phyloP scores from a whole-genome alignment of 2,113 vertebrate species.

The crab-eating macaque (Macaca fascicularis) region T2T-MFA8v1.1 NC_088375.1:58626001-58626500 shows the following conservation, averaged over 20 bases:
- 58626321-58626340: neutral
- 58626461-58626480: slow-evolving; percentile 61
- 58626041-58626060: neutral
- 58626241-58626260: neutral
- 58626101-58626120: neutral
- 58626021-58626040: rapidly evolving
- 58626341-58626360: neutral
- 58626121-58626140: neutral
- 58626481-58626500: neutral
- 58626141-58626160: neutral
- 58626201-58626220: neutral
- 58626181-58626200: neutral
- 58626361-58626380: neutral
- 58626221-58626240: neutral
- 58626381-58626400: neutral
- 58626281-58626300: rapidly evolving
- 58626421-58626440: slow-evolving; percentile 56
- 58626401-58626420: neutral
- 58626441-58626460: slow-evolving; percentile 25
- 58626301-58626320: neutral
- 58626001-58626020: neutral
- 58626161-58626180: neutral
- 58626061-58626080: neutral
- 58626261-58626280: neutral
- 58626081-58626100: neutral